Evolutionary conservation across 2,797 vertebrate genomes (phyloP).

Genomic region (Anguilla pacifica): DNA sequence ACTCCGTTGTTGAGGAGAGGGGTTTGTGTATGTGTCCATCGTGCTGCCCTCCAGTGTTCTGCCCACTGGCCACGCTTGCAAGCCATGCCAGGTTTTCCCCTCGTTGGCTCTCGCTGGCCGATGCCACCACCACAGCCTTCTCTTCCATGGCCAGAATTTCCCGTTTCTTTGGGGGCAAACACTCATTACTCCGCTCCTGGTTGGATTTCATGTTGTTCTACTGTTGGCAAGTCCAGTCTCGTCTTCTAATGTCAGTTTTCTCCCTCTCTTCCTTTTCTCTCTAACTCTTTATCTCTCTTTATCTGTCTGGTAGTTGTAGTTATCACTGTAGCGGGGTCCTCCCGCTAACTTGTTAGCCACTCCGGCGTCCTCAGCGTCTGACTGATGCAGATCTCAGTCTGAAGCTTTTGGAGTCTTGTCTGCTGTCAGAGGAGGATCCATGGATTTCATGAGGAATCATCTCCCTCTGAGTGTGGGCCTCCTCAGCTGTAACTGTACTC

Average conservation of each 20-base stretch:
- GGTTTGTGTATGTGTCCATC: conserved; percentile 70
- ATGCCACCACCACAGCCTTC: conserved; percentile 76
- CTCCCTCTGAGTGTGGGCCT: conserved; percentile 73
- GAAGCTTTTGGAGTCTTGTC: conserved; percentile 80
- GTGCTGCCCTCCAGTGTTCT: conserved; percentile 52
- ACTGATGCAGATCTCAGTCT: conserved; percentile 77
- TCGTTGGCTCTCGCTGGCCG: conserved; percentile 81
- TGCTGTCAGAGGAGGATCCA: conserved; percentile 85
- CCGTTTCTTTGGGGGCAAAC: conserved; percentile 96
- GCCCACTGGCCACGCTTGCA: conserved; percentile 78
- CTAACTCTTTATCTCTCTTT: conserved; percentile 9
- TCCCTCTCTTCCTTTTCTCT: conserved; percentile 1
- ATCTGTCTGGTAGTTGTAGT: conserved; percentile 17
- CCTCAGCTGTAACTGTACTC: conserved; percentile 75
- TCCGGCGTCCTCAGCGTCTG: conserved; percentile 72
- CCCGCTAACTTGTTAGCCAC: conserved; percentile 61
- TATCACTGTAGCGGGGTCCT: conserved; percentile 48
- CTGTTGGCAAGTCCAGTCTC: background rate
- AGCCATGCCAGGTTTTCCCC: conserved; percentile 92
- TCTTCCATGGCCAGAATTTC: conserved; percentile 94
- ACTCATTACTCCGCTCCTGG: conserved; percentile 97
- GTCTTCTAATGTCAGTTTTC: background rate
- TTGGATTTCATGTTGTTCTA: conserved; percentile 89
- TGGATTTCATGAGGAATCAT: conserved; percentile 98
- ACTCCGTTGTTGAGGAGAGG: conserved; percentile 75